These are phyloP conservation scores for Wasmannia auropunctata DNA, from an alignment of 1,140 invertebrate species.

Conservation along the genomic window DNA sequence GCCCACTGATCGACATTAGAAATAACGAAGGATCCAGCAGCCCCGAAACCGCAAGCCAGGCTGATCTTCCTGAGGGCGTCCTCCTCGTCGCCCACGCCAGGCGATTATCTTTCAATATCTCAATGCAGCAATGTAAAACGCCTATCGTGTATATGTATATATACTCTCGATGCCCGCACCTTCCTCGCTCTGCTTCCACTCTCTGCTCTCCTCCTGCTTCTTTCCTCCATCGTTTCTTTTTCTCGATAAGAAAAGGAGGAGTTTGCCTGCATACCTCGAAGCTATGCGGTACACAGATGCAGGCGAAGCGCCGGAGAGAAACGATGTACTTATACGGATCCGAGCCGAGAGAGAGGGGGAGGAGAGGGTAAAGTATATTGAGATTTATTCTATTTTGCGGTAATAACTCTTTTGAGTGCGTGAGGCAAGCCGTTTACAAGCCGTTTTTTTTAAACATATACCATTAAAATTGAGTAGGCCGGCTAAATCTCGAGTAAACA, in stretches of 20 bases:
- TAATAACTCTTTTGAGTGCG: not conserved
- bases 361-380: not conserved
- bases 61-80: conserved; percentile 2
- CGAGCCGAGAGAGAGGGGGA: conserved; percentile 7
- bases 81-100: conserved; percentile 24
- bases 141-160: conserved; percentile 56
- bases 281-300: conserved; percentile 69
- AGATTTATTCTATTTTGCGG: not conserved
- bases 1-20: not conserved
- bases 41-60: not conserved
- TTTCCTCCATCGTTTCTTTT: conserved; percentile 64
- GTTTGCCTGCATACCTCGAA: conserved; percentile 71
- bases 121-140: conserved; percentile 50
- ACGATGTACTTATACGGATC: conserved; percentile 65
- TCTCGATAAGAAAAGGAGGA: conserved; percentile 69
- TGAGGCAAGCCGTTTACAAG: not conserved
- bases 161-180: conserved; percentile 38
- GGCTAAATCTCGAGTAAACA: not conserved
- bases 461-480: not conserved
- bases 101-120: conserved; percentile 59
- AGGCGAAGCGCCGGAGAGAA: conserved; percentile 58
- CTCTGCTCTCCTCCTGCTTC: conserved; percentile 51
- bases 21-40: not conserved
- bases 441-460: not conserved
- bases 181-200: conserved; percentile 59